These are phyloP conservation scores for Polyommatus iphigenia DNA, from an alignment of 2,888 invertebrate genomes.

Conservation along the genomic window DNA sequence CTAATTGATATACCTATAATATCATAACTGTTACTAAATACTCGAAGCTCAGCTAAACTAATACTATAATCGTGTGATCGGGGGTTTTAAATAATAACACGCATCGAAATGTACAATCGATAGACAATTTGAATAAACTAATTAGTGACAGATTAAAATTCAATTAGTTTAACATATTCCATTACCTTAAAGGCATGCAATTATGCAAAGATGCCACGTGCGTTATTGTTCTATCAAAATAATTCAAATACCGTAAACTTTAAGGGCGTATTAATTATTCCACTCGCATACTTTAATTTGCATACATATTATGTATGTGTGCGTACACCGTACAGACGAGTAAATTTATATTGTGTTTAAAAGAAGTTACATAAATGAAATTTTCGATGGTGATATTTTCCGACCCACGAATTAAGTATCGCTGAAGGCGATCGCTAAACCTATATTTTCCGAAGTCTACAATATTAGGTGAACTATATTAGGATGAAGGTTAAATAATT, in stretches of 20 bases:
- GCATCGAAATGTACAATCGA: not conserved
- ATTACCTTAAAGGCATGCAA: not conserved
- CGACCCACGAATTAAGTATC: not conserved
- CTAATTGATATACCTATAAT: too few species aligned
- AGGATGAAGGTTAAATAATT: not conserved
- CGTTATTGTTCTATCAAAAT: conserved; percentile 22
- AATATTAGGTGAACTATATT: not conserved
- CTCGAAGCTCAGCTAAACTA: too few species aligned
- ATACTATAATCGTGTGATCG: not conserved
- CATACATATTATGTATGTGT: not conserved
- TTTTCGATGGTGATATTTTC: not conserved
- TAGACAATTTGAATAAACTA: conserved; percentile 10
- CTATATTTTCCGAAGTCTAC: not conserved
- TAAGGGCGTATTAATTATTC: conserved; percentile 4
- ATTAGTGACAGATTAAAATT: conserved; percentile 10
- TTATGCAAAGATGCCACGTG: conserved; percentile 1
- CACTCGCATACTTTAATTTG: conserved; percentile 10
- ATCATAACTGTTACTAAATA: too few species aligned
- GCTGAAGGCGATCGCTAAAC: not conserved
- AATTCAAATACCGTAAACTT: conserved; percentile 7
- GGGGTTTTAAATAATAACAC: not conserved
- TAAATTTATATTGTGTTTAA: not conserved
- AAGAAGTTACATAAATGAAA: not conserved
- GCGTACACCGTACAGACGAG: not conserved
- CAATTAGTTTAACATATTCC: conserved; percentile 1